Evolutionary conservation across 2,888 invertebrate species (phyloP).

Genomic region (Dryobotodes eremita): DNA sequence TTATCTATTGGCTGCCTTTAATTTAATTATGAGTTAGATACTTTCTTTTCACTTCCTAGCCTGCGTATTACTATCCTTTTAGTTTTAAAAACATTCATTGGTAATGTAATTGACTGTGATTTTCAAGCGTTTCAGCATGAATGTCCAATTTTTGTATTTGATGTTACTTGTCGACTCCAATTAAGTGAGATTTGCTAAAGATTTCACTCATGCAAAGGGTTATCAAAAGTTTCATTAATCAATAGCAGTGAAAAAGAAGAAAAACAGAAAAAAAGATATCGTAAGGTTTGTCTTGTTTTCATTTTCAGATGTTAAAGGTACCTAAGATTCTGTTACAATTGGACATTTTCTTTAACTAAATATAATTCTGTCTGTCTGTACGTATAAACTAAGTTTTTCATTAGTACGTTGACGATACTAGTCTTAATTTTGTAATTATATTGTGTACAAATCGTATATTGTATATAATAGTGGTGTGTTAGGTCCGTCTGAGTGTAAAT

Average conservation of each 20-base stretch:
- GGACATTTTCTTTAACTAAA: slow-evolving; percentile 15
- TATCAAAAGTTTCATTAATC: not conserved
- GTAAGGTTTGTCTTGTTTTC: not conserved
- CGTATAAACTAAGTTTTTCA: slow-evolving; percentile 39
- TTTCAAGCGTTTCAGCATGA: slow-evolving; percentile 3
- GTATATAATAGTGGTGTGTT: slow-evolving; percentile 72
- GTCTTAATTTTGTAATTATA: slow-evolving; percentile 70
- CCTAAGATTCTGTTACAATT: slow-evolving; percentile 3
- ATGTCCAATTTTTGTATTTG: slow-evolving; percentile 1
- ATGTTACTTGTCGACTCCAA: not conserved
- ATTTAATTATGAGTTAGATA: not conserved
- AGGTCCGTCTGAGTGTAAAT: slow-evolving; percentile 82
- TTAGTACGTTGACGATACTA: slow-evolving; percentile 67
- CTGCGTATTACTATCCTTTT: not conserved
- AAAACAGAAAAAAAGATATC: too few relatives aligned
- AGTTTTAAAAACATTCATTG: slow-evolving; percentile 42
- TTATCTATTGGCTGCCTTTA: slow-evolving; percentile 5
- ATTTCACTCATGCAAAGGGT: not conserved
- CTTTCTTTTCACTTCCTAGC: not conserved
- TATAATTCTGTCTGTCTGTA: slow-evolving; percentile 28
- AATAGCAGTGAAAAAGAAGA: not conserved
- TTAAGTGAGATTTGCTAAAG: not conserved
- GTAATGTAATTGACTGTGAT: slow-evolving; percentile 53
- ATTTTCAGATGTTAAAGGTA: not conserved
- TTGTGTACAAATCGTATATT: slow-evolving; percentile 77